Base-by-base conservation (phyloP, 64 coral and sea anemone genomes). In the Montipora foliosa region DNA sequence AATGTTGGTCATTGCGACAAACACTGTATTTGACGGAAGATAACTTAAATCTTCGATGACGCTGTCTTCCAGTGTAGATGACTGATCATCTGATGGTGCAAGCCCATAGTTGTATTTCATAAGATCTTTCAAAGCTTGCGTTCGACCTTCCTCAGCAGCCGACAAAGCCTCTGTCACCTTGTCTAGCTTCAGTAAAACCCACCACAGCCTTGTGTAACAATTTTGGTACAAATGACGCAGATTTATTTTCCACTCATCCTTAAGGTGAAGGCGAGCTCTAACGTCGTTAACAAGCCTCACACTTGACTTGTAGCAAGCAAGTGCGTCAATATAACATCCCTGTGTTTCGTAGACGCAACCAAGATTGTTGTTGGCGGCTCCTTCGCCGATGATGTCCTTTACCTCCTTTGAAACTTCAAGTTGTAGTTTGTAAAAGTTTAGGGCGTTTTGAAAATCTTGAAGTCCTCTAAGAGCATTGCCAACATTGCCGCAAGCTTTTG, bases 111-210 rank as follows among this genome's bases (percentile, higher is more conserved):
- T 75, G 73, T 46, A 75, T 75, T 37, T 11, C 73, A 75, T 75
- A 29, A 75, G 73, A 46, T 75, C 73, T 75, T 75, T 75, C 25
- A 75, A n/a, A 3, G 73, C 73, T 75, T 75, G 73, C 10, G 73
- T 45, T 75, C 73, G 22, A 75, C 73, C 73, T 46, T 75, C 25
- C 25, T 75, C 73, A 75, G 73, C 73, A 75, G 73, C 73, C 12
- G 22, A 44, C 37, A 75, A 75, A 37, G 20, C 37, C 5, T 37
- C 73, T 2, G 12, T 6, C 9, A 75, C 24, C 8, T 75, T 75
- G 7, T 11, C 73, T 75, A 29, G 37, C 9, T 75, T 75, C 10
- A 75, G 2, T 8, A 44, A 3, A 8, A 75, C 44, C 0, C 5
- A 13, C 73, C 73, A 75, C 6, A 75, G 22, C 10, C 73, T 75